Conservation (phyloP, 2,113 vertebrate genomes). For the Pelmatolapia mariae region DNA sequence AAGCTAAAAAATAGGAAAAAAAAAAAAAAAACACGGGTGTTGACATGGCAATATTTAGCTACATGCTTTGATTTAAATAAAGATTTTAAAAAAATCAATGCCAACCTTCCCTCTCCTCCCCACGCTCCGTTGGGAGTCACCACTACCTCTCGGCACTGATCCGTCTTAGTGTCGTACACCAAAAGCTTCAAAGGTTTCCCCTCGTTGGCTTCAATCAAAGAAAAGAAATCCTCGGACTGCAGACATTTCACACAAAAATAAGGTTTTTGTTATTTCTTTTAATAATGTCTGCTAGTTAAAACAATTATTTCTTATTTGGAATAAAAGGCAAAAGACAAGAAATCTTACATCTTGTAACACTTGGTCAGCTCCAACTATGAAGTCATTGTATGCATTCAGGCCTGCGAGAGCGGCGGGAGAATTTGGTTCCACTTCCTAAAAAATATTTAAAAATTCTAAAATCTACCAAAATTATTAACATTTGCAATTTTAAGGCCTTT, state of each 20-base stretch:
- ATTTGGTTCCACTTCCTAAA: slow-evolving; percentile 81
- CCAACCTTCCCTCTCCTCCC: slow-evolving; percentile 93
- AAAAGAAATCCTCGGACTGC: slow-evolving; percentile 94
- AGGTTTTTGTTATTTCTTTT: not conserved
- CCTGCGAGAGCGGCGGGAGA: slow-evolving; percentile 87
- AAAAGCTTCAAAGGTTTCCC: slow-evolving; percentile 91
- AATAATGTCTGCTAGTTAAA: not conserved
- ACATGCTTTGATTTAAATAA: not conserved
- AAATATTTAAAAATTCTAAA: not conserved
- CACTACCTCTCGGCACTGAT: slow-evolving; percentile 86
- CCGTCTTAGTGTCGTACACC: slow-evolving; percentile 83
- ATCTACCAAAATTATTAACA: not conserved
- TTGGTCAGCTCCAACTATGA: slow-evolving; percentile 91
- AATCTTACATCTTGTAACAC: slow-evolving; percentile 86
- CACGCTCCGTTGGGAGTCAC: slow-evolving; percentile 94
- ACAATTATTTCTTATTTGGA: not conserved
- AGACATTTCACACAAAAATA: not conserved
- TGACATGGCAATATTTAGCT: not conserved
- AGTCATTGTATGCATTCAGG: slow-evolving; percentile 80
- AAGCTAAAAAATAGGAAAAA: slow-evolving; percentile 71
- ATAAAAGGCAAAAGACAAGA: not conserved
- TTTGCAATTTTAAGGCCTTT: not conserved
- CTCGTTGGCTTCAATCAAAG: slow-evolving; percentile 86
- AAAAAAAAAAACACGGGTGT: not conserved
- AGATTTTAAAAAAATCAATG: not conserved